These are phyloP conservation scores for Drosophila quinaria DNA, from an alignment of 2,888 invertebrate species.

Conservation along the genomic window DNA sequence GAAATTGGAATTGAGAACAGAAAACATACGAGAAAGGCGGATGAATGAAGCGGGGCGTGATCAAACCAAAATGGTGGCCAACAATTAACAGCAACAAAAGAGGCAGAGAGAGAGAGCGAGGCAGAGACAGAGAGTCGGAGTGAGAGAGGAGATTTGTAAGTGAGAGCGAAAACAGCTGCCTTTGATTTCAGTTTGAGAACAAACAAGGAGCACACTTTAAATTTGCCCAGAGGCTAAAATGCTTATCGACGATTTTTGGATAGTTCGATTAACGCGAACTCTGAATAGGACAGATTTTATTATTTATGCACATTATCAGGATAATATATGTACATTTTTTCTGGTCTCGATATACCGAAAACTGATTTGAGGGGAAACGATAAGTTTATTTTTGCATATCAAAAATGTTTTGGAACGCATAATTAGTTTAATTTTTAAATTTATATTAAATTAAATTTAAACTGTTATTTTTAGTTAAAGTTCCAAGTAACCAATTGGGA, in stretches of 20 bases:
- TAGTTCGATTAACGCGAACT: not conserved
- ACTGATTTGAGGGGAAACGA: not conserved
- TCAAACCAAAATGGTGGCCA: slow-evolving; percentile 64
- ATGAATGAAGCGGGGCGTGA: slow-evolving; percentile 77
- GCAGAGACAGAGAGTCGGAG: not conserved
- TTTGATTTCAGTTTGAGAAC: slow-evolving; percentile 20
- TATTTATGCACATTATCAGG: not conserved
- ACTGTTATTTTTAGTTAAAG: too few relatives aligned
- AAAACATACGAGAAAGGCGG: slow-evolving; percentile 13
- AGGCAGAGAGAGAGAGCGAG: not conserved
- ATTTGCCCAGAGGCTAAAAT: not conserved
- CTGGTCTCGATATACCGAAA: not conserved
- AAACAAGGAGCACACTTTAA: slow-evolving; percentile 71
- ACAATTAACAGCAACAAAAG: slow-evolving; percentile 5
- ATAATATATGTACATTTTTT: not conserved
- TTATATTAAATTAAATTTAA: too few relatives aligned
- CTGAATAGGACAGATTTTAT: not conserved
- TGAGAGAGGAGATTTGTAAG: not conserved
- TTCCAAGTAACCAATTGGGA: too few relatives aligned
- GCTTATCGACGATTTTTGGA: not conserved
- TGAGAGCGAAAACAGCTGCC: slow-evolving; percentile 53
- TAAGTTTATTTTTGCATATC: too few relatives aligned
- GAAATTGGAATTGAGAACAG: not conserved
- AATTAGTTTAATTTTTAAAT: too few relatives aligned
- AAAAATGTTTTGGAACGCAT: too few relatives aligned